phyloP scores from a whole-genome alignment of 2,113 vertebrate species.

The Tapirus terrestris region DNA sequence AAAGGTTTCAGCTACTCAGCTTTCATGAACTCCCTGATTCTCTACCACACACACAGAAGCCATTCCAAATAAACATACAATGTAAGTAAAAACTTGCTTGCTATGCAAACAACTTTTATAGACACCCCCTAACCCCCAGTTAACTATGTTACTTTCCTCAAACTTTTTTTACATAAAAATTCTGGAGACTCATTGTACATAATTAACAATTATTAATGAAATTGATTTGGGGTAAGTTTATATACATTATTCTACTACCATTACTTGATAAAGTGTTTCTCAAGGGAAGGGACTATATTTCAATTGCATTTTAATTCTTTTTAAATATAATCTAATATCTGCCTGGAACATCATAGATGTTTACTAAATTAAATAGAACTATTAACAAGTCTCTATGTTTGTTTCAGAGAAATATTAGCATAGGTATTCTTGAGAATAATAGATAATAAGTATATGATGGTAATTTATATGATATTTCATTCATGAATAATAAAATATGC shows the following conservation, averaged over 20 bases:
- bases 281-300: background rate
- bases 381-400: background rate
- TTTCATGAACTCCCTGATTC: background rate
- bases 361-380: background rate
- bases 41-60: background rate
- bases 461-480: background rate
- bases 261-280: background rate
- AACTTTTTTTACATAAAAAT: background rate
- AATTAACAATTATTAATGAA: background rate
- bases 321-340: background rate
- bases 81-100: background rate
- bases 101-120: background rate
- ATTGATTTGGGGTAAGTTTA: background rate
- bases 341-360: background rate
- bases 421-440: background rate
- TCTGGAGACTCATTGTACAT: background rate
- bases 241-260: background rate
- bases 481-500: background rate
- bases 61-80: background rate
- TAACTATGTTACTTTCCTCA: background rate
- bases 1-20: background rate
- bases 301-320: background rate
- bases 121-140: background rate
- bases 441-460: background rate
- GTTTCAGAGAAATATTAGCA: background rate